A percentile compares a stretch with the other conserved stretches of the same genome.
These are phyloP conservation scores for Megaptera novaeangliae DNA, from an alignment of 2,113 vertebrate genomes.

Conservation along the genomic window DNA sequence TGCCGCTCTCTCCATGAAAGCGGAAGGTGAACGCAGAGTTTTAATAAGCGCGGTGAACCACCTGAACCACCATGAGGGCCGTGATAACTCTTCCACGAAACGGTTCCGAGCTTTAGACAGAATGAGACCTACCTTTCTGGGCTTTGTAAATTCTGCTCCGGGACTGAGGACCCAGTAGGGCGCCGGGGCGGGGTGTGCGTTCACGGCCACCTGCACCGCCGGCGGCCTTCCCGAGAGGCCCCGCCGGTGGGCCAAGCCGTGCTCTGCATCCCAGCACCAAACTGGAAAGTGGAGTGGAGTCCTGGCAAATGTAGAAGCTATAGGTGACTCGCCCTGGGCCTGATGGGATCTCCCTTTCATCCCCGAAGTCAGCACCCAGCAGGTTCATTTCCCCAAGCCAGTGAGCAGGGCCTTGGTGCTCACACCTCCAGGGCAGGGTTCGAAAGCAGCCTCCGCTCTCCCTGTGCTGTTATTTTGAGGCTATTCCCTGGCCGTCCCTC, in stretches of 20 bases:
- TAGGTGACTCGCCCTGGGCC: not conserved
- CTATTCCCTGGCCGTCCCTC: not conserved
- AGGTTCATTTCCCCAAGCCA: fast-evolving
- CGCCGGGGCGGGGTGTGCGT: not conserved
- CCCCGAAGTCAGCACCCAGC: not conserved
- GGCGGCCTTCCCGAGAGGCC: not conserved
- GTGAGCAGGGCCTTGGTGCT: not conserved
- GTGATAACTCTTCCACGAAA: fast-evolving
- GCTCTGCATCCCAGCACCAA: not conserved
- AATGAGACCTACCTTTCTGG: not conserved
- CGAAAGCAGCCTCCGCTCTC: not conserved
- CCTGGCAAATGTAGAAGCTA: not conserved
- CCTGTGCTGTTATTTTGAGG: not conserved
- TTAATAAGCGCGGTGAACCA: fast-evolving
- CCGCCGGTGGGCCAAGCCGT: fast-evolving
- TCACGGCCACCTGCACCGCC: not conserved
- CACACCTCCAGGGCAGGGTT: not conserved
- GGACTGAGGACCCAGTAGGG: not conserved
- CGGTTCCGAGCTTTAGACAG: not conserved
- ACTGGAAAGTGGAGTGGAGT: not conserved
- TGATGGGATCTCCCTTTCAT: fast-evolving
- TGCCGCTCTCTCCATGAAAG: fast-evolving
- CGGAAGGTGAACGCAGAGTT: fast-evolving
- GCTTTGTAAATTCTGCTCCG: not conserved
- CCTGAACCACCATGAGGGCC: fast-evolving